Base-by-base conservation (phyloP, 2,797 vertebrate genomes). In the Ceryle rudis region DNA sequence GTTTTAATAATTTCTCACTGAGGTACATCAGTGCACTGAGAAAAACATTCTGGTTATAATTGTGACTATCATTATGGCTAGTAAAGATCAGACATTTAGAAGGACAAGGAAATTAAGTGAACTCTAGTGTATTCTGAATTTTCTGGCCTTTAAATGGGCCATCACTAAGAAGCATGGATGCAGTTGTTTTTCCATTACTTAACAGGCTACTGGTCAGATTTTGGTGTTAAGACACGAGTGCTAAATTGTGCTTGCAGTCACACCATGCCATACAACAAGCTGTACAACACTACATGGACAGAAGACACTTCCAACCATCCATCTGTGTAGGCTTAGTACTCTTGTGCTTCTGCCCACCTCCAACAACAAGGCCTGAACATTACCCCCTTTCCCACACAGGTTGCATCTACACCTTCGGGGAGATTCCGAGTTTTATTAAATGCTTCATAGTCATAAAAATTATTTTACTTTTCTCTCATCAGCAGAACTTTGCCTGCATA, bases 281-380 rank as follows among this genome's bases (percentile, higher is more conserved):
- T 20, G 23, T 58, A 54, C 55, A 39, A 21, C 23, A 64, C 5
- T 0, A 0, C 22, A 25, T 0, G 0, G 26, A 19, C 1, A 1
- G 47, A 23, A 37, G 44, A 52, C 1, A 0, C 39, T 47, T 69
- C 35, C 35, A 10, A 16, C 25, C 4, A 0, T 14, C 14, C 33
- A 22, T 37, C 67, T 41, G 10, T 2, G 13, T 25, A n/a, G 21
- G 7, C 21, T 72, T 8, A 6, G 5, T 31, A 42, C 19, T 12
- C 14, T 17, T 25, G 37, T 44, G 33, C 44, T 79, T 46, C 73
- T 64, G 49, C 25, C 39, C 12, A 3, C 67, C n/a, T 52, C 29
- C 42, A 28, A n/a, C 3, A 1, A 90, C 14, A n/a, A 35, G 33
- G 51, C 44, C 39, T 21, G 1, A 20, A n/a, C 26, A 20, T 10